A percentile compares a stretch with the other conserved stretches of the same genome.
Conservation (phyloP, 2,797 vertebrate genomes). For the Spondyliosoma cantharus region DNA sequence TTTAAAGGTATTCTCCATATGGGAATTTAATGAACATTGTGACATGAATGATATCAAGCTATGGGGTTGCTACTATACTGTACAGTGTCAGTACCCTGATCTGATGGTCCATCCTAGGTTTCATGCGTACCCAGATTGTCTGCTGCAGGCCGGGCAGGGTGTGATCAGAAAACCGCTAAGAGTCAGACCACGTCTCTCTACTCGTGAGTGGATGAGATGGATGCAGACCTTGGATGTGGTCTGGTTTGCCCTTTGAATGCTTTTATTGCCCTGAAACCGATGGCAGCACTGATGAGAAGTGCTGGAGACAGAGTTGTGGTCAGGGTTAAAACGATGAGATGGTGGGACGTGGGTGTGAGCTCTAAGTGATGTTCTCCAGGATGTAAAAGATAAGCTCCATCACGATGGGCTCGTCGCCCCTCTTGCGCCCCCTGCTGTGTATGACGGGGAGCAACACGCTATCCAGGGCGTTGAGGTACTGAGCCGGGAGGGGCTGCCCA, state of each 20-base stretch:
- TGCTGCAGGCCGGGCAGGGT: constrained; percentile 50
- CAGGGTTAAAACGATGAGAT: constrained; percentile 42
- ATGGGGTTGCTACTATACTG: constrained; percentile 59
- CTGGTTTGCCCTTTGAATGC: constrained; percentile 61
- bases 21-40: constrained; percentile 51
- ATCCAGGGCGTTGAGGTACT: constrained; percentile 96
- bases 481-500: constrained; percentile 92
- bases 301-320: constrained; percentile 50
- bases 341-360: neutral
- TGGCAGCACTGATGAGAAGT: constrained; percentile 52
- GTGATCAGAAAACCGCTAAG: constrained; percentile 53
- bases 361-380: constrained; percentile 96
- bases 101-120: constrained; percentile 57
- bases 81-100: constrained; percentile 58
- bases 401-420: constrained; percentile 90
- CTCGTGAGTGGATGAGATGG: constrained; percentile 53
- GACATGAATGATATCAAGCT: constrained; percentile 63
- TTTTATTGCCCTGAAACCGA: constrained; percentile 58
- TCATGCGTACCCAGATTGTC: constrained; percentile 72
- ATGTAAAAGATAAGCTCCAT: constrained; percentile 99
- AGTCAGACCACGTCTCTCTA: constrained; percentile 54
- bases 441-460: constrained; percentile 95
- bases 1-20: constrained; percentile 72
- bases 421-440: constrained; percentile 94
- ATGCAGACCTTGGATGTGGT: constrained; percentile 57